These are phyloP conservation scores for Hypocryptadius cinnamomeus DNA, from an alignment of 2,113 vertebrate genomes.

Conservation along the genomic window DNA sequence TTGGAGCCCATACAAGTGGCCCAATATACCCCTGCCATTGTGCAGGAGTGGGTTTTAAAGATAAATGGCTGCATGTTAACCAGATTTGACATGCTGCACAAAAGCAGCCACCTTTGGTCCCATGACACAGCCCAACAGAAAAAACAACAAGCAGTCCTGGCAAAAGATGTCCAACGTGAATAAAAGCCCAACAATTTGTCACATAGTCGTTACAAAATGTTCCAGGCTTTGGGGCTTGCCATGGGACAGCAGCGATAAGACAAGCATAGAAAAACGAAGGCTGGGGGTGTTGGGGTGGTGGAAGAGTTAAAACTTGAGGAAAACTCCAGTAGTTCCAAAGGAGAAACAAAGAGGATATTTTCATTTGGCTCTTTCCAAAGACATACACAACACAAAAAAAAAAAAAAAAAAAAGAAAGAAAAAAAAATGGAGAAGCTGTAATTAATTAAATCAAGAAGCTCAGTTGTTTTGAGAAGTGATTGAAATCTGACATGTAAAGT, in stretches of 20 bases:
- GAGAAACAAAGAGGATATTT: conserved; percentile 60
- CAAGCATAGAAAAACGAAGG: neutral
- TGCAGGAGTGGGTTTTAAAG: conserved; percentile 78
- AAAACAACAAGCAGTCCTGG: conserved; percentile 80
- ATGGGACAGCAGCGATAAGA: conserved; percentile 61
- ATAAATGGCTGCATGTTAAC: conserved; percentile 91
- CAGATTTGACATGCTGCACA: conserved; percentile 92
- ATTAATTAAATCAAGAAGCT: conserved; percentile 63
- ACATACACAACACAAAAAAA: neutral
- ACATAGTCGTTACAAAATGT: conserved; percentile 78
- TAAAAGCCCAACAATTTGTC: conserved; percentile 81
- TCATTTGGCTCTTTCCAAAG: conserved; percentile 52
- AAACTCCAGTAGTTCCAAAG: conserved; percentile 34
- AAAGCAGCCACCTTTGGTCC: conserved; percentile 90
- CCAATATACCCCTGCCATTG: conserved; percentile 70
- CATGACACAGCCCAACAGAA: conserved; percentile 82
- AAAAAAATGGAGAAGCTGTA: neutral
- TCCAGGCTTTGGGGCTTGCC: conserved; percentile 74
- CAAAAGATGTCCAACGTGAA: conserved; percentile 71
- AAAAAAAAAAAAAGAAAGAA: neutral
- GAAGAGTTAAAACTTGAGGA: conserved; percentile 64
- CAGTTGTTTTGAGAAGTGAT: conserved; percentile 41
- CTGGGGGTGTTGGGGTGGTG: neutral
- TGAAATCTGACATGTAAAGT: conserved; percentile 34
- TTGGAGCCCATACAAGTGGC: conserved; percentile 52